Evolutionary conservation across 2,797 vertebrate genomes (phyloP), one percentile per base, ranked within the genome.

Genomic region (Dryobates pubescens): DNA sequence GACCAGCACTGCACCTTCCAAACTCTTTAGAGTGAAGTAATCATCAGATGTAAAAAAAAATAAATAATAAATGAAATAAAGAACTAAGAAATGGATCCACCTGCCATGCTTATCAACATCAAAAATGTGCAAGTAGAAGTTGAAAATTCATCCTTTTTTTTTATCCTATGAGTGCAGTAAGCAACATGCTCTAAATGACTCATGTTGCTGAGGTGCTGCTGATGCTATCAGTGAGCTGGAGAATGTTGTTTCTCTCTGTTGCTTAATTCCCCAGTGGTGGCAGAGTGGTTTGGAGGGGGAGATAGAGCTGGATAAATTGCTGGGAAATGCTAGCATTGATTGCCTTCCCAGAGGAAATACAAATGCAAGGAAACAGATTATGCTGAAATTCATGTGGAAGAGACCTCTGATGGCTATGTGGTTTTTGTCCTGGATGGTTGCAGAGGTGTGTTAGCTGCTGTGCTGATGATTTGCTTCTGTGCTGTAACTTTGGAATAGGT

Each of bases 391-490:
- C 72, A 81, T 49, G 54, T 3, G 53, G 65, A 93, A 80, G 69
- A 58, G 61, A 64, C 20, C 7, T 32, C 13, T 81, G 56, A 73
- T 83, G 49, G 72, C 68, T 94, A 13, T 47, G 15, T 82, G 19
- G 22, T 73, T 93, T 95, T 88, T 95, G 45, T 95, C 54, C 82
- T 82, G 88, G 72, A 78, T 9, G 63, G 61, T 18, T 92, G 70
- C 76, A 84, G 64, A 72, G 20, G 41, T 80, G 36, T 78, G 30
- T 67, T 83, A 84, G 75, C 82, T 94, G 45, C 67, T 86, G 26
- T 38, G 41, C 43, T 87, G 59, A n/a, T 38, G 34, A 30, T 70
- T 89, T 91, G 30, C 59, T 80, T 93, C 62, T 86, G 49, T 59
- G 30, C 36, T 77, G 29, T 15, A 65, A 38, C 75, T 93, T 90